phyloP scores from a whole-genome alignment of 2,797 vertebrate species.

The Protosalanx chinensis region DNA sequence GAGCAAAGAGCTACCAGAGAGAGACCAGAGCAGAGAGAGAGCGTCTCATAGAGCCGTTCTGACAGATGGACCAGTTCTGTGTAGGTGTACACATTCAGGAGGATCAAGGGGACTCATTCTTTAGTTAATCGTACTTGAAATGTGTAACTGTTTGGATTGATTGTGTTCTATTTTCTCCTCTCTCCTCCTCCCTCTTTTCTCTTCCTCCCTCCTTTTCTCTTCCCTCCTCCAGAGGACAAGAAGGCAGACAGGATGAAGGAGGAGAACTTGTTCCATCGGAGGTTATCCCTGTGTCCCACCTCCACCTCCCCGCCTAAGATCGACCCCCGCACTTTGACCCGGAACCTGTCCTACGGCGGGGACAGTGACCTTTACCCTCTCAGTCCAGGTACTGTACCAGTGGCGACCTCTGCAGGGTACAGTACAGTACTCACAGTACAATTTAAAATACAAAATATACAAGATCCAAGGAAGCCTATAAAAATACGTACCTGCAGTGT shows the following conservation, averaged over 20 bases:
- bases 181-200: neutral
- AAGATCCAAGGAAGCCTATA: no score
- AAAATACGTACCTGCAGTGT: neutral
- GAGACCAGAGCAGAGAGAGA: neutral
- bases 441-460: no score
- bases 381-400: neutral
- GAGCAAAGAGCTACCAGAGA: no score
- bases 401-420: no score
- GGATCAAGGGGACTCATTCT: neutral
- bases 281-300: constrained; percentile 87
- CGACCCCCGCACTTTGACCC: constrained; percentile 79
- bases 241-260: constrained; percentile 90
- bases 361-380: constrained; percentile 81
- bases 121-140: neutral
- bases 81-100: neutral
- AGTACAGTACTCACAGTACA: no score
- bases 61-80: neutral
- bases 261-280: constrained; percentile 88
- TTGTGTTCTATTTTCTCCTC: neutral
- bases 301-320: constrained; percentile 86
- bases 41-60: no score
- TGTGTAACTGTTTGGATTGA: neutral
- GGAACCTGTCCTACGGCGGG: constrained; percentile 85
- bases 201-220: neutral
- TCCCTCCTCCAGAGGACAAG: constrained; percentile 73